Conservation (phyloP, 2,888 invertebrate species). For the Hypselothyrea guttata region DNA sequence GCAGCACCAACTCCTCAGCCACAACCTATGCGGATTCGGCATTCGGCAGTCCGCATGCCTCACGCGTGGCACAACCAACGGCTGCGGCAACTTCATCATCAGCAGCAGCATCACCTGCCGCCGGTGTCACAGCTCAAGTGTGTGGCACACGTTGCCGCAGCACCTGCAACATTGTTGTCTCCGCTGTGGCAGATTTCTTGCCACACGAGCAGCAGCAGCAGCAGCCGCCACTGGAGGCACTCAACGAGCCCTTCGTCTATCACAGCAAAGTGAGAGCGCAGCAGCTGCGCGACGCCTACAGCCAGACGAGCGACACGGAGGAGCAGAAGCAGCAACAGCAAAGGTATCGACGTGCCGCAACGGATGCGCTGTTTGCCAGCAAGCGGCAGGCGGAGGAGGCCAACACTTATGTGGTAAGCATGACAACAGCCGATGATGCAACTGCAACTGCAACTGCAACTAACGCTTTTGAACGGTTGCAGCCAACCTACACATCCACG, state of each 20-base stretch:
- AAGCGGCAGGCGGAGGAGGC: constrained; percentile 78
- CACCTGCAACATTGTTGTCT: constrained; percentile 87
- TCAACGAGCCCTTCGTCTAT: constrained; percentile 78
- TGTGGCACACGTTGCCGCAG: constrained; percentile 84
- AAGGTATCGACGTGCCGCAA: constrained; percentile 77
- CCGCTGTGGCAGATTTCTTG: constrained; percentile 81
- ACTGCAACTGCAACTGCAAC: background rate
- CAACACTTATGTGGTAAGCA: constrained; percentile 80
- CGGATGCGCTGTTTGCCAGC: constrained; percentile 63
- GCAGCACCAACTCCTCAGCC: constrained; percentile 78
- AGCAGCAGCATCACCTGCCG: constrained; percentile 1
- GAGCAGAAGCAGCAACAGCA: constrained; percentile 73
- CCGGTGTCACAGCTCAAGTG: constrained; percentile 53
- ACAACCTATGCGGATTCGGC: constrained; percentile 82
- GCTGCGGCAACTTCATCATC: background rate
- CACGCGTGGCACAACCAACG: constrained; percentile 46
- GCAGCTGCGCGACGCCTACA: constrained; percentile 81
- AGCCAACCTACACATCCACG: constrained; percentile 69
- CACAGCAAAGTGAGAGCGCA: constrained; percentile 80
- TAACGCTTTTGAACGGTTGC: background rate
- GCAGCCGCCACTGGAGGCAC: constrained; percentile 50
- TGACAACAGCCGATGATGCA: background rate
- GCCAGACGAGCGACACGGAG: constrained; percentile 81
- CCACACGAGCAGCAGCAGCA: constrained; percentile 47
- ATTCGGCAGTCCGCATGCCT: constrained; percentile 83